phyloP scores from a whole-genome alignment of 2,888 invertebrate genomes.

The Microchrysa polita region DNA sequence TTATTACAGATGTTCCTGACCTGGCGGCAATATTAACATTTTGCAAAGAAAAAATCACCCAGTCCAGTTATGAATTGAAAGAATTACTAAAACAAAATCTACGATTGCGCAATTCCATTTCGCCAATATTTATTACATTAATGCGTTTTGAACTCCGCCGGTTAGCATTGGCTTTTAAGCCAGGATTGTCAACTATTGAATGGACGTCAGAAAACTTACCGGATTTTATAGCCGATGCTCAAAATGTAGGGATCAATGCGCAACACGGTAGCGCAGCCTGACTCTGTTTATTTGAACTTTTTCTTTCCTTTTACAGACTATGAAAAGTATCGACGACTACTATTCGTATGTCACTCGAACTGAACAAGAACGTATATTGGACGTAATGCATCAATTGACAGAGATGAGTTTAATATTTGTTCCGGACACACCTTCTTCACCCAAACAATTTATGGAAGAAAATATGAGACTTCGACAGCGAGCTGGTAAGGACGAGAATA shows the following conservation, averaged over 20 bases:
- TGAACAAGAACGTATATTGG: constrained; percentile 79
- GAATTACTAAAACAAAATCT: constrained; percentile 72
- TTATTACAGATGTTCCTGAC: constrained; percentile 73
- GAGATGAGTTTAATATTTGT: constrained; percentile 71
- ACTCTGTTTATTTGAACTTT: too few species aligned
- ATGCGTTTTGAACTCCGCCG: constrained; percentile 74
- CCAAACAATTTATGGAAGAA: constrained; percentile 70
- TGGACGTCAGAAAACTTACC: constrained; percentile 79
- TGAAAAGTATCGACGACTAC: constrained; percentile 55
- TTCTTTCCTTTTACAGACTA: constrained; percentile 55
- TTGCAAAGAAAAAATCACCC: constrained; percentile 75
- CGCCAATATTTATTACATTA: constrained; percentile 72
- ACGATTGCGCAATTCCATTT: constrained; percentile 65
- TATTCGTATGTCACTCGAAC: constrained; percentile 71
- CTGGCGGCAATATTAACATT: constrained; percentile 78
- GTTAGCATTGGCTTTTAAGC: constrained; percentile 76
- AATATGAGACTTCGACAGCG: constrained; percentile 68
- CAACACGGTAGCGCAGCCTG: too few species aligned
- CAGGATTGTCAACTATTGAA: constrained; percentile 79
- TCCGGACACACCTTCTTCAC: constrained; percentile 71
- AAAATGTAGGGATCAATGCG: constrained; percentile 65
- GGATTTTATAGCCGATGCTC: constrained; percentile 64
- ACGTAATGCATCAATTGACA: constrained; percentile 72
- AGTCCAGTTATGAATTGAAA: constrained; percentile 71
- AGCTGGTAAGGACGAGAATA: constrained; percentile 52